phyloP scores from a whole-genome alignment of 2,797 vertebrate genomes.

The Anabas testudineus region DNA sequence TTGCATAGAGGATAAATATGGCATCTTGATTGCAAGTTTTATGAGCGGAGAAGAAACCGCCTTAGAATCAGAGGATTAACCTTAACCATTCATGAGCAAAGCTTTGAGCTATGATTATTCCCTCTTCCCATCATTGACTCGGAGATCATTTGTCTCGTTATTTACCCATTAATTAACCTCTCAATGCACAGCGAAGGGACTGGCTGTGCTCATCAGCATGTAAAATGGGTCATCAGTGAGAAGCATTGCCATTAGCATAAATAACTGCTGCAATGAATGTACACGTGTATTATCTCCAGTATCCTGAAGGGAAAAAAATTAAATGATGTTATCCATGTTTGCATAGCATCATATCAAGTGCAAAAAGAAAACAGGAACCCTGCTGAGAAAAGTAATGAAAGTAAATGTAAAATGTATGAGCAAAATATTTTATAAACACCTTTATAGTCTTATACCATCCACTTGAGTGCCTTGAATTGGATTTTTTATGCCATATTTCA shows the following conservation, averaged over 20 bases:
- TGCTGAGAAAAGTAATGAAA: conserved; percentile 16
- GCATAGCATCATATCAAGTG: neutral
- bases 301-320: neutral
- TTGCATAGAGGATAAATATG: conserved; percentile 74
- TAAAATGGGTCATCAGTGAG: conserved; percentile 62
- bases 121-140: conserved; percentile 56
- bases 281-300: neutral
- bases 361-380: conserved; percentile 9
- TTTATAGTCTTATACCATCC: no score
- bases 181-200: conserved; percentile 39
- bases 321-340: conserved; percentile 1
- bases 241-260: conserved; percentile 46
- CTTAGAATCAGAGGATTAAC: conserved; percentile 60
- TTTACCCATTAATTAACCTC: conserved; percentile 71
- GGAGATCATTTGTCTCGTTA: conserved; percentile 71
- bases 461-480: no score
- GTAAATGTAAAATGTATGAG: conserved; percentile 5
- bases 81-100: conserved; percentile 55
- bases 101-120: conserved; percentile 60
- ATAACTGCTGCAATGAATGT: conserved; percentile 42
- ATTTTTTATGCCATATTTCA: no score
- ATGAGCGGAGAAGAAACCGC: conserved; percentile 44
- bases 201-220: conserved; percentile 56
- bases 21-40: conserved; percentile 56
- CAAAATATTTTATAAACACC: no score